phyloP scores from a whole-genome alignment of 2,797 vertebrate species.

The Fistularia commersonii region DNA sequence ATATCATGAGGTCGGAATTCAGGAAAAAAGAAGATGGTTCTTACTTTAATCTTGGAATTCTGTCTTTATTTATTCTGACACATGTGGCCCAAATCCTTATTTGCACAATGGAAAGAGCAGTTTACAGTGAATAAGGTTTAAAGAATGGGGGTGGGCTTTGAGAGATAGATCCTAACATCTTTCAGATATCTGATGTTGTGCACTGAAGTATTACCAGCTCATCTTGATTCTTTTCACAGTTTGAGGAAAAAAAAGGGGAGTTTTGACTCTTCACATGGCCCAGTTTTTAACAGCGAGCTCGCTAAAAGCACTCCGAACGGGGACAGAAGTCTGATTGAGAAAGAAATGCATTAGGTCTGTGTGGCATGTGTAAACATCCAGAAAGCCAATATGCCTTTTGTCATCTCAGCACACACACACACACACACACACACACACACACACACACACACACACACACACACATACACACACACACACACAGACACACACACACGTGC shows the following conservation, averaged over 20 bases:
- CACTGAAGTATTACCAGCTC: neutral
- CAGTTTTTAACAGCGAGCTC: constrained; percentile 24
- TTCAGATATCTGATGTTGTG: neutral
- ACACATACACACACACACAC: constrained; percentile 2
- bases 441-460: constrained; percentile 29
- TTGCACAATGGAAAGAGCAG: too few species aligned
- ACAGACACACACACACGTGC: constrained; percentile 9
- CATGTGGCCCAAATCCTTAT: too few species aligned
- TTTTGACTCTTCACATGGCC: constrained; percentile 19
- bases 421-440: constrained; percentile 12
- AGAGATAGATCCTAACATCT: too few species aligned
- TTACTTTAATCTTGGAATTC: too few species aligned
- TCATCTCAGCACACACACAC: constrained; percentile 12
- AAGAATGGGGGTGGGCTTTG: too few species aligned
- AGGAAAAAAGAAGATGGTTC: too few species aligned
- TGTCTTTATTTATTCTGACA: too few species aligned
- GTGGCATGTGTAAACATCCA: constrained; percentile 65
- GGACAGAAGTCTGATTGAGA: constrained; percentile 47
- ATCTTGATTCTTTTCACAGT: constrained; percentile 7
- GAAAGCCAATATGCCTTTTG: constrained; percentile 51
- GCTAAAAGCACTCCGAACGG: constrained; percentile 35
- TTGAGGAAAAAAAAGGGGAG: constrained; percentile 8
- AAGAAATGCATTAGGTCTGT: constrained; percentile 62
- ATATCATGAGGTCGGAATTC: too few species aligned
- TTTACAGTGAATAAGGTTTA: too few species aligned